phyloP scores from a whole-genome alignment of 2,797 vertebrate species.

The Taenioides sp. region DNA sequence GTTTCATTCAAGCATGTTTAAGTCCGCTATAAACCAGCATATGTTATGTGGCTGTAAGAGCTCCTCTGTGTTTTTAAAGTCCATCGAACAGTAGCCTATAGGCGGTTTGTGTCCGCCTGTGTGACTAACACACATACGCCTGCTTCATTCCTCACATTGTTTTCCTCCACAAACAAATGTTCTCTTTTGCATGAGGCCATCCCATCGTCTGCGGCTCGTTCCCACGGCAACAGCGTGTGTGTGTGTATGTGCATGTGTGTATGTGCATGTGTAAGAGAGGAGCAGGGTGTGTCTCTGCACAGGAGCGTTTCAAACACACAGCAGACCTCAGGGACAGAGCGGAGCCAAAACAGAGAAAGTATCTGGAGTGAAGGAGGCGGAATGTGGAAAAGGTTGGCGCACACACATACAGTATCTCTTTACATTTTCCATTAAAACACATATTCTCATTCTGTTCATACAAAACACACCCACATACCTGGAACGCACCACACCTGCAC shows the following conservation, averaged over 20 bases:
- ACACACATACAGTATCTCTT: too few relatives aligned
- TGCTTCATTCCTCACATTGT: conserved; percentile 55
- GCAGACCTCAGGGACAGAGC: too few relatives aligned
- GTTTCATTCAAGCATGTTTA: too few relatives aligned
- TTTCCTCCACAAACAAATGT: conserved; percentile 69
- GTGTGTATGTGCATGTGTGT: neutral
- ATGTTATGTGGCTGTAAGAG: neutral
- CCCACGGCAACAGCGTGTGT: conserved; percentile 61
- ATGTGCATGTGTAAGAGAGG: conserved; percentile 18
- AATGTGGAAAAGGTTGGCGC: too few relatives aligned
- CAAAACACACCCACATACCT: too few relatives aligned
- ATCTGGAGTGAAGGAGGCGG: too few relatives aligned
- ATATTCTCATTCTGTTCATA: too few relatives aligned
- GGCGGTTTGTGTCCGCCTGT: conserved; percentile 11
- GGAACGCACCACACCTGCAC: too few relatives aligned
- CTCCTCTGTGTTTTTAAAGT: conserved; percentile 1
- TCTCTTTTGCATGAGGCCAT: conserved; percentile 65
- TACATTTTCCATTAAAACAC: too few relatives aligned
- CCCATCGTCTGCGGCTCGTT: conserved; percentile 57
- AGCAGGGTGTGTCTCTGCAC: conserved; percentile 46
- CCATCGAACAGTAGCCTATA: neutral
- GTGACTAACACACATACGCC: conserved; percentile 8
- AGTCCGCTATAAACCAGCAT: too few relatives aligned
- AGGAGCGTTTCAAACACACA: neutral
- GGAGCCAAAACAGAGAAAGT: too few relatives aligned